Base-by-base conservation (phyloP, 2,113 vertebrate species). In the Pseudorhombus dupliciocellatus region DNA sequence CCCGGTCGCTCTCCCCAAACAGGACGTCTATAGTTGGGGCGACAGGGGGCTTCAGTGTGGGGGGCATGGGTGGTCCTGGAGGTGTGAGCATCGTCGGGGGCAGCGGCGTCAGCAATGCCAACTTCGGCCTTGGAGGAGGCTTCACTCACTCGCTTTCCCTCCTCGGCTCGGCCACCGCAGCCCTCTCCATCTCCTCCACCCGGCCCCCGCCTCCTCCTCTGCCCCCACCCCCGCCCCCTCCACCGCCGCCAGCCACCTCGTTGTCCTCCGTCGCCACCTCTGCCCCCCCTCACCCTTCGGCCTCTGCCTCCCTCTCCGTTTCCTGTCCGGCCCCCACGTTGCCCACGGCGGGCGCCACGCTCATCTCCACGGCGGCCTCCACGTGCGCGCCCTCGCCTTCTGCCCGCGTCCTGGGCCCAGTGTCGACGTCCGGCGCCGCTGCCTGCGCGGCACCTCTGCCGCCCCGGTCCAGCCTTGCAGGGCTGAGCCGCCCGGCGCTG, bases 401-500 rank as follows among this genome's bases (percentile, higher is more conserved):
- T 6, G 91, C 90, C 0, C 93, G 91, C 0, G 88, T 94, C 16
- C 78, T 94, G 78, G 90, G 94, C 53, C 91, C 93, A 9, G 89
- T 91, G 0, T 80, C 90, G 0, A 59, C 83, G 1, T 83, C 90
- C 0, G 74, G 89, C 1, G 87, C 91, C 1, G 88, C 94, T 2
- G 80, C 93, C 0, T 54, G 93, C 31, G 94, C 95, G 0, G 94
- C 95, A 4, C 91, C 74, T 4, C 90, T 1, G 7, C 93, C 89
- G 37, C 93, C 89, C 50, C 94, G 76, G 63, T 92, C 94, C 60
- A 93, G 95, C 79, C 92, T 98, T 0, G 68, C 94, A 0, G 96
- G 95, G 21, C 92, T 98, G 75, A 97, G 95, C 83, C 94, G 95
- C 21, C 94, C 93, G 16, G 95, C 93, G 42, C 93, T 98, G 60